Percentiles rank a stretch among this genome's conserved stretches.
Conservation (phyloP, 2,888 invertebrate species). For the Argyresthia albistria region DNA sequence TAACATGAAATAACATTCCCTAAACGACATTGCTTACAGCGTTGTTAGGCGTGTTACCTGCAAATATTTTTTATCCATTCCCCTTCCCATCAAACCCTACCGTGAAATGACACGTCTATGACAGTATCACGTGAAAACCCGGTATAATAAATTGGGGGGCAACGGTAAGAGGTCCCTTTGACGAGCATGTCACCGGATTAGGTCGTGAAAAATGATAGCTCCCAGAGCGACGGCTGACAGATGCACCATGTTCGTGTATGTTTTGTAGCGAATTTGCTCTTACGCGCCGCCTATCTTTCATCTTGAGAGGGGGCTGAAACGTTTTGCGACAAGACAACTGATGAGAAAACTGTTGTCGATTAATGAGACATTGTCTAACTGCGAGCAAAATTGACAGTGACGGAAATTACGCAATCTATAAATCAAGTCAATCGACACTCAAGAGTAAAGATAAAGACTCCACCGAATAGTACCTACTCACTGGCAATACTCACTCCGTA, state of each 20-base stretch:
- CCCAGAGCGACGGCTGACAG: slow-evolving; percentile 27
- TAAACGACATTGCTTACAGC: too few species aligned
- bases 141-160: slow-evolving; percentile 61
- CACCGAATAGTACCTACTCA: too few species aligned
- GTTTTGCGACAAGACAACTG: too few species aligned
- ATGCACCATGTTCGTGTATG: slow-evolving; percentile 18
- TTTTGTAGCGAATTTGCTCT: slow-evolving; percentile 20
- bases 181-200: slow-evolving; percentile 66
- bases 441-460: too few species aligned
- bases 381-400: too few species aligned
- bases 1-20: too few species aligned
- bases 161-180: slow-evolving; percentile 65
- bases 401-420: too few species aligned
- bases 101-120: slow-evolving; percentile 31
- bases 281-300: not conserved
- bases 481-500: too few species aligned
- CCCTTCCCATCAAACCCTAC: not conserved
- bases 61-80: not conserved
- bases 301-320: too few species aligned
- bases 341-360: too few species aligned
- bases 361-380: too few species aligned
- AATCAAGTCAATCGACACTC: too few species aligned
- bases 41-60: not conserved
- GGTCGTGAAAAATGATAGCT: slow-evolving; percentile 67
- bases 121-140: slow-evolving; percentile 54